Evolutionary conservation across 2,113 vertebrate species (phyloP), one percentile per base, ranked within the genome.

Genomic region (Sprattus sprattus): DNA sequence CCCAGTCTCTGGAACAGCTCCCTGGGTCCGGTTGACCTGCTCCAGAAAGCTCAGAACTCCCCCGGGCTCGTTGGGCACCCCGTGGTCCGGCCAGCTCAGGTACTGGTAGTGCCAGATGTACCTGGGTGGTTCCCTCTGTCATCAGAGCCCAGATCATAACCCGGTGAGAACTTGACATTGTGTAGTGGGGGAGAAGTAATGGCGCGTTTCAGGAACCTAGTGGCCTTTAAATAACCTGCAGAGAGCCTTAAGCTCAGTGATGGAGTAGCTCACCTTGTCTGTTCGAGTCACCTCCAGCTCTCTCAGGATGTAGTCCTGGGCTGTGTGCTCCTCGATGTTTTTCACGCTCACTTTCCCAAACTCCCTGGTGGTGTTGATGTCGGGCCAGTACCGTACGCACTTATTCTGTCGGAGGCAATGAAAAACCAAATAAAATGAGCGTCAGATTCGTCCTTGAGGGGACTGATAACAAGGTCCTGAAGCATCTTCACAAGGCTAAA

Each of bases 81-180:
- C 96, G 0, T 97, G 96, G 89, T 97, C 97, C 0, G 96, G 97
- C 97, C 97, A 97, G 90, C 96, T 96, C 71, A 97, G 94, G 90
- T 97, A 97, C 94, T 97, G 97, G 84, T 95, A 97, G 88, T 98
- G 97, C 94, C 94, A 96, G 88, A 97, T 95, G 85, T 92, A 93
- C 44, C 95, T 90, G 0, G 91, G 90, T 2, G 84, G 88, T 87
- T 96, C 96, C 5, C 94, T 95, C 97, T 97, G 86, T 6, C 28
- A 32, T 6, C 10, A 15, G 11, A 32, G 39, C 71, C 10, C 10
- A 13, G 71, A 39, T 15, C 64, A 78, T 28, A 78, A 32, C 10
- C 25, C 28, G 4, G 28, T 78, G 71, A 78, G 32, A 78, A 78
- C 71, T 4, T 32, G 32, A 44, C 64, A 78, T 15, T 39, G 28